Conservation (phyloP, 1,140 invertebrate genomes). For the Drosophila novamexicana region DNA sequence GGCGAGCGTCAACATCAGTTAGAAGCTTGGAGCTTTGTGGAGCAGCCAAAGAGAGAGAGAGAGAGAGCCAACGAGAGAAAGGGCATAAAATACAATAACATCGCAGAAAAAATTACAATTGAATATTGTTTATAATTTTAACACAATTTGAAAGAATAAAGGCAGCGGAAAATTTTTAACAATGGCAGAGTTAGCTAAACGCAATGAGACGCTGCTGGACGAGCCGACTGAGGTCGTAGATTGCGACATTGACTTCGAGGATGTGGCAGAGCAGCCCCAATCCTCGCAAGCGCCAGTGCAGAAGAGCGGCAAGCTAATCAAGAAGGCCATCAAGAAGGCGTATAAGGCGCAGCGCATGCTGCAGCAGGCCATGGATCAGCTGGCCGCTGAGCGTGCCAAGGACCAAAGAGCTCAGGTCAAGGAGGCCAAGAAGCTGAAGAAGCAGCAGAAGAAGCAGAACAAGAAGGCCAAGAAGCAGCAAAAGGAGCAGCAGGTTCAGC, state of each 20-base stretch:
- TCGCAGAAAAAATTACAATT: not conserved
- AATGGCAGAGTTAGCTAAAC: conserved; percentile 30
- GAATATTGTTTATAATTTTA: not conserved
- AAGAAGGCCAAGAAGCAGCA: conserved; percentile 45
- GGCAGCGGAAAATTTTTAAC: not conserved
- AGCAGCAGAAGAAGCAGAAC: conserved; percentile 46
- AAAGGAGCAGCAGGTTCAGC: not conserved
- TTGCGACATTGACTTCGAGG: conserved; percentile 49
- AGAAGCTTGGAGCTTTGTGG: conserved; percentile 38
- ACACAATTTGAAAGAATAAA: not conserved
- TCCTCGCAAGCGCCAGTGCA: not conserved
- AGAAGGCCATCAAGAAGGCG: conserved; percentile 65
- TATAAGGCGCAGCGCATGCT: conserved; percentile 61
- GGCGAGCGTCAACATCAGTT: conserved; percentile 55
- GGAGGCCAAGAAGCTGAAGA: conserved; percentile 30
- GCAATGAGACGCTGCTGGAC: conserved; percentile 8
- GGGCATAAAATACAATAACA: not conserved
- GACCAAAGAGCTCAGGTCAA: conserved; percentile 8
- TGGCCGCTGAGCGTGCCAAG: conserved; percentile 42
- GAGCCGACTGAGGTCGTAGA: conserved; percentile 41
- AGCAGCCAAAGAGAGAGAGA: conserved; percentile 6
- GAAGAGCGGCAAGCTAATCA: conserved; percentile 20
- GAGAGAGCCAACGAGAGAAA: not conserved
- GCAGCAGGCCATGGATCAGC: conserved; percentile 45
- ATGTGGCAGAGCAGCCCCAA: conserved; percentile 12